Conservation (phyloP, 2,113 vertebrate genomes). For the Heterotis niloticus region DNA sequence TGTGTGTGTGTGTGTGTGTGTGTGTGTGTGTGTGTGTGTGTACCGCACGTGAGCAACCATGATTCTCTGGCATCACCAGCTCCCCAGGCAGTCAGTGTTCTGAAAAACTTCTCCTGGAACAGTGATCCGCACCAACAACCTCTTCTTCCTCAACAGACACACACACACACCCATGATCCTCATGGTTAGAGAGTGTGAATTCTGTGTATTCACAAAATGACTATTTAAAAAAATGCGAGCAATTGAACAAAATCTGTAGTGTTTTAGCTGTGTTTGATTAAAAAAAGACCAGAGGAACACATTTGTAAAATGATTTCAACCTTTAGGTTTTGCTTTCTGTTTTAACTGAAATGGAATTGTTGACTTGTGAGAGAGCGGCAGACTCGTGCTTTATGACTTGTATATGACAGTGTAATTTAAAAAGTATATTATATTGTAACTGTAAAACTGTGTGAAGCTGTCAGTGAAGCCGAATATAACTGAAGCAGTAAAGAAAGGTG, state of each 20-base stretch:
- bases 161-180: constrained; percentile 41
- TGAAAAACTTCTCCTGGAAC: too few species aligned
- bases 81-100: too few species aligned
- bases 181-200: constrained; percentile 67
- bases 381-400: constrained; percentile 84
- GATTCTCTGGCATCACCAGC: too few species aligned
- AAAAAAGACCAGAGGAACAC: constrained; percentile 43
- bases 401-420: constrained; percentile 98
- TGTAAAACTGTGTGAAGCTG: constrained; percentile 81
- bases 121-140: constrained; percentile 31
- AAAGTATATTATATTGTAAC: constrained; percentile 80
- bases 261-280: constrained; percentile 69
- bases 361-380: constrained; percentile 66
- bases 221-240: constrained; percentile 53
- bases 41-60: too few species aligned
- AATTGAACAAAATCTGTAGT: constrained; percentile 68
- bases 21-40: too few species aligned
- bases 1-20: too few species aligned
- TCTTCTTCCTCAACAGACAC: constrained; percentile 17
- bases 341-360: constrained; percentile 58
- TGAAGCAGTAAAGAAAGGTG: constrained; percentile 64
- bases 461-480: constrained; percentile 60
- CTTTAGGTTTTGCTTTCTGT: constrained; percentile 56
- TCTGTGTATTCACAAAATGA: constrained; percentile 63
- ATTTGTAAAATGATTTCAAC: constrained; percentile 53